Percentiles rank a stretch among this genome's conserved stretches.
phyloP scores from a whole-genome alignment of 2,888 invertebrate species.

The Aplocera efformata region DNA sequence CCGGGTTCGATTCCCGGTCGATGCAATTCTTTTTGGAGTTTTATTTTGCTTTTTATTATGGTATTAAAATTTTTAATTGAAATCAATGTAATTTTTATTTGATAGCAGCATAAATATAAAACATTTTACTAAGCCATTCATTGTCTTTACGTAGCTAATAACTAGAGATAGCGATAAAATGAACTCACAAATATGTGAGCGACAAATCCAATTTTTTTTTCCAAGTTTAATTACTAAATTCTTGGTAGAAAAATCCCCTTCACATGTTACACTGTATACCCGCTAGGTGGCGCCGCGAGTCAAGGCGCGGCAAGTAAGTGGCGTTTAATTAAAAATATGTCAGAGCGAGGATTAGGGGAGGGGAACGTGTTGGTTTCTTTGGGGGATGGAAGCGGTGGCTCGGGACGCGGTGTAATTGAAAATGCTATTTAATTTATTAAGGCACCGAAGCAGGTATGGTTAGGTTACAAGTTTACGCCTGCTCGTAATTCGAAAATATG shows the following conservation, averaged over 20 bases:
- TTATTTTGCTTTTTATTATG: neutral
- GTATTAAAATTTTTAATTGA: too few relatives aligned
- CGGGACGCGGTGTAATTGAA: conserved; percentile 17
- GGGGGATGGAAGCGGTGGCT: conserved; percentile 5
- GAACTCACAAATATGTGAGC: too few relatives aligned
- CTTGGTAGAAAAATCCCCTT: neutral
- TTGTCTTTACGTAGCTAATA: too few relatives aligned
- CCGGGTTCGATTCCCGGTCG: conserved; percentile 82
- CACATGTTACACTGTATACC: conserved; percentile 1
- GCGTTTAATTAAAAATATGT: conserved; percentile 74
- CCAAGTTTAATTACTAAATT: too few relatives aligned
- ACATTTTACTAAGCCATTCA: too few relatives aligned
- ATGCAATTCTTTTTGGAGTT: conserved; percentile 49
- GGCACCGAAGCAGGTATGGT: conserved; percentile 3
- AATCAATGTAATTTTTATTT: too few relatives aligned
- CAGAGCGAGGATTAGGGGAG: conserved; percentile 34
- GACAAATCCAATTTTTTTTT: too few relatives aligned
- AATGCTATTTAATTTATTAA: conserved; percentile 21
- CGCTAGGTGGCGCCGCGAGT: conserved; percentile 15
- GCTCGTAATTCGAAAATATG: too few relatives aligned
- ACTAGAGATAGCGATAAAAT: too few relatives aligned
- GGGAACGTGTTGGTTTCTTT: conserved; percentile 14
- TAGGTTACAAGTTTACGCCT: neutral
- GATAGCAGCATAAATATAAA: too few relatives aligned
- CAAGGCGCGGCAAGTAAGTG: conserved; percentile 45